Evolutionary conservation across 2,113 vertebrate genomes (phyloP).

Genomic region (Rhabdomys dilectus): DNA sequence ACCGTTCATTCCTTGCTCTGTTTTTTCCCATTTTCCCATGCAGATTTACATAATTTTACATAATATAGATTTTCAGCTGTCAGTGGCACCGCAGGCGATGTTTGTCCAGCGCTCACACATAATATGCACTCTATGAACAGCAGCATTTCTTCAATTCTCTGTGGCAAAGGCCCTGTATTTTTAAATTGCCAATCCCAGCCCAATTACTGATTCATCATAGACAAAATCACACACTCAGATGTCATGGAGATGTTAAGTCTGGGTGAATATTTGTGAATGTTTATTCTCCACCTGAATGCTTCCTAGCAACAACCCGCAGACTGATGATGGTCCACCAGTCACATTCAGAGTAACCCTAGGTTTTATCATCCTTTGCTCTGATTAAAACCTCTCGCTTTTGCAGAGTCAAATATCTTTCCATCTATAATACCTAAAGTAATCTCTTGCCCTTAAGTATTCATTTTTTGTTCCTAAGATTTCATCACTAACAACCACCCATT

Average conservation of each 20-base stretch:
- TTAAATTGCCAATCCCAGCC: neutral
- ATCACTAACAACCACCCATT: neutral
- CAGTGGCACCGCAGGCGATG: neutral
- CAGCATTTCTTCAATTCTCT: neutral
- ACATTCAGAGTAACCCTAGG: neutral
- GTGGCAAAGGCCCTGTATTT: neutral
- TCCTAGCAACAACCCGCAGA: neutral
- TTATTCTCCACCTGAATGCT: neutral
- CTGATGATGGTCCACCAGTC: neutral
- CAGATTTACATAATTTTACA: neutral
- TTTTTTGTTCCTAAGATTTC: slow-evolving; percentile 3
- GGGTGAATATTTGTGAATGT: neutral
- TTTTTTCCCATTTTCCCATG: neutral
- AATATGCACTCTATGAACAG: neutral
- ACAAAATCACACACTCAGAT: neutral
- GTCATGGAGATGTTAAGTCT: neutral
- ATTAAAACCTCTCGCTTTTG: neutral
- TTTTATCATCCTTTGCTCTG: neutral
- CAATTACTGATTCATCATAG: neutral
- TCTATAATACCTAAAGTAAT: neutral
- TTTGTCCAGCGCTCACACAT: neutral
- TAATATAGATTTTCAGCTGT: neutral
- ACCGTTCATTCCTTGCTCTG: neutral
- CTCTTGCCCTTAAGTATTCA: slow-evolving; percentile 5
- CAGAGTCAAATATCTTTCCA: neutral